A percentile compares a stretch with the other conserved stretches of the same genome.
These are phyloP conservation scores for Daktulosphaira vitifoliae DNA, from an alignment of 1,140 invertebrate genomes.

Conservation along the genomic window DNA sequence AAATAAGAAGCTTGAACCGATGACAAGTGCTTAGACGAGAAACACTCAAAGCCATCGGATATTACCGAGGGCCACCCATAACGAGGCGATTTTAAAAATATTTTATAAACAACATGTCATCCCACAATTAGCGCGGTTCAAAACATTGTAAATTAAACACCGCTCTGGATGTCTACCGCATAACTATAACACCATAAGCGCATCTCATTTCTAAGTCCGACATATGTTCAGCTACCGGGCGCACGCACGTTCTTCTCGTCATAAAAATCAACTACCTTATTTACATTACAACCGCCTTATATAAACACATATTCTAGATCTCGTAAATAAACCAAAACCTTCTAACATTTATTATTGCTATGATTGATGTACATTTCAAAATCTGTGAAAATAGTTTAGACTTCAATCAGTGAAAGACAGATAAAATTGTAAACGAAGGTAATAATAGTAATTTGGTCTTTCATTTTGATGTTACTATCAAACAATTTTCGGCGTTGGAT, in stretches of 20 bases:
- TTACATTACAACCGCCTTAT: background rate
- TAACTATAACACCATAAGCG: too few relatives aligned
- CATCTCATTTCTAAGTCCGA: background rate
- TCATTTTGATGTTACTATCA: too few relatives aligned
- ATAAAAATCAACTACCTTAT: background rate
- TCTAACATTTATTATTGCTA: too few relatives aligned
- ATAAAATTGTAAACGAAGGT: too few relatives aligned
- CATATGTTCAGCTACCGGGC: background rate
- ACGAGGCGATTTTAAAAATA: constrained; percentile 12
- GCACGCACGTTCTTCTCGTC: background rate
- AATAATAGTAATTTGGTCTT: too few relatives aligned
- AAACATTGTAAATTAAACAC: background rate
- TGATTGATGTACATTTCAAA: too few relatives aligned
- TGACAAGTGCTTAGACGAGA: constrained; percentile 12
- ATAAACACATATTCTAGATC: too few relatives aligned
- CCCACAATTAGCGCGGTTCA: background rate
- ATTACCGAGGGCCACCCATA: background rate
- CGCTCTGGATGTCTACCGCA: background rate
- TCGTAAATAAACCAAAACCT: too few relatives aligned
- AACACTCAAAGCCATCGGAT: constrained; percentile 18
- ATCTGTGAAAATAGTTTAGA: too few relatives aligned
- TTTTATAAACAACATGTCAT: constrained; percentile 16
- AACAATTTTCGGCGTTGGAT: too few relatives aligned
- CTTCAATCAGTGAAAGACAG: too few relatives aligned
- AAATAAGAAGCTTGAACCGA: background rate